Base-by-base conservation (phyloP, 2,113 vertebrate genomes). In the Azemiops feae region DNA sequence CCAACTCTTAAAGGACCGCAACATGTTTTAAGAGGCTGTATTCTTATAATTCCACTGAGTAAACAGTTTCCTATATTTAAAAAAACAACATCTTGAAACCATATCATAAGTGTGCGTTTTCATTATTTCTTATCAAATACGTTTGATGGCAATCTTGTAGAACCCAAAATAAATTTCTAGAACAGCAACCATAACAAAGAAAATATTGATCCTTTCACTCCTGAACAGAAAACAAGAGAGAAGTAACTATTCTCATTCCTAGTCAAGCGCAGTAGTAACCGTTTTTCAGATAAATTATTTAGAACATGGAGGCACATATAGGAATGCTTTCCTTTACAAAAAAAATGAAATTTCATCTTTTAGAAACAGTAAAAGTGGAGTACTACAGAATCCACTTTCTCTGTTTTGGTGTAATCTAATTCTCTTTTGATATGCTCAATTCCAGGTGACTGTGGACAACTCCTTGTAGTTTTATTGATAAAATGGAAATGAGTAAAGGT, bases 11-110 rank as follows among this genome's bases (percentile, higher is more conserved):
- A 98, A 34, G 99, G 99, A 22, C 98, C 97, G 45, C 95, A 96
- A 96, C 99, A 98, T 1, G 99, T 99, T 96, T 97, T 98, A 93
- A 99, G 98, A 96, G 99, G 99, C 92, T 97, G 96, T 69, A 99
- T 95, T 97, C 98, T 98, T 96, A 95, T 91, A 96, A 98, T 85
- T 2, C 97, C 98, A 95, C 1, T 92, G 88, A 95, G 96, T 91
- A 97, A 96, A 88, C 95, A 95, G 4, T 94, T 95, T 94, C 97
- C 99, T 99, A 89, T 92, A 97, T 93, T 96, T 5, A 96, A 92
- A 94, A 91, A 94, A 93, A 87, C 11, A 94, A 55, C 23, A 92
- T 57, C 91, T 93, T 88, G 5, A 93, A 95, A 94, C 34, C 74
- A 43, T 81, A 14, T 18, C 23, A 5, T 39, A 52, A n/a, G 34